phyloP scores from a whole-genome alignment of 2,888 invertebrate species.

The Cartodere bifasciata region DNA sequence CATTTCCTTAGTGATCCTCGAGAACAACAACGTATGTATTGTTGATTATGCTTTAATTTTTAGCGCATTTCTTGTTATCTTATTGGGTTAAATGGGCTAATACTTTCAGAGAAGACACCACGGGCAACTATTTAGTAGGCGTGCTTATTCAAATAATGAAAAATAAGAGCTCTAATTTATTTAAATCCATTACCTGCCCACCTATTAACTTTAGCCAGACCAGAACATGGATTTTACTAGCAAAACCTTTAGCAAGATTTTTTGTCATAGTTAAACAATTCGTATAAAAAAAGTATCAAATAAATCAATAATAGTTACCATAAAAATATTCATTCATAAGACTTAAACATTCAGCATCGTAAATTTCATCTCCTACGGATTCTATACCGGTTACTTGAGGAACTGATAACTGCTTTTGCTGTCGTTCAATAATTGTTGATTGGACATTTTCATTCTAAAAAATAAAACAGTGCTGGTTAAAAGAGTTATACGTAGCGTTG shows the following conservation, averaged over 20 bases:
- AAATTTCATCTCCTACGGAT: slow-evolving; percentile 74
- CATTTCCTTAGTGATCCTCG: too few species aligned
- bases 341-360: slow-evolving; percentile 74
- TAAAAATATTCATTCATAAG: slow-evolving; percentile 98
- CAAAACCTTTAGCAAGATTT: too few species aligned
- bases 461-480: too few species aligned
- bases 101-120: too few species aligned
- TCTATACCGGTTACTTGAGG: slow-evolving; percentile 60
- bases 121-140: too few species aligned
- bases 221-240: neutral
- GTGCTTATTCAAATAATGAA: too few species aligned
- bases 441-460: slow-evolving; percentile 45
- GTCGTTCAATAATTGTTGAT: slow-evolving; percentile 42
- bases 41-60: too few species aligned
- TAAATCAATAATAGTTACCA: slow-evolving; percentile 31
- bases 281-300: neutral
- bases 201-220: neutral
- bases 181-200: slow-evolving; percentile 1
- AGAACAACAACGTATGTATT: too few species aligned
- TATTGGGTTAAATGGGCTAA: too few species aligned
- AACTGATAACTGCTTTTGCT: slow-evolving; percentile 63
- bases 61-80: too few species aligned
- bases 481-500: too few species aligned
- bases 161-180: neutral
- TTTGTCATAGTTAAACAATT: neutral